Evolutionary conservation across 2,113 vertebrate genomes (phyloP).

Genomic region (Odobenus rosmarus): DNA sequence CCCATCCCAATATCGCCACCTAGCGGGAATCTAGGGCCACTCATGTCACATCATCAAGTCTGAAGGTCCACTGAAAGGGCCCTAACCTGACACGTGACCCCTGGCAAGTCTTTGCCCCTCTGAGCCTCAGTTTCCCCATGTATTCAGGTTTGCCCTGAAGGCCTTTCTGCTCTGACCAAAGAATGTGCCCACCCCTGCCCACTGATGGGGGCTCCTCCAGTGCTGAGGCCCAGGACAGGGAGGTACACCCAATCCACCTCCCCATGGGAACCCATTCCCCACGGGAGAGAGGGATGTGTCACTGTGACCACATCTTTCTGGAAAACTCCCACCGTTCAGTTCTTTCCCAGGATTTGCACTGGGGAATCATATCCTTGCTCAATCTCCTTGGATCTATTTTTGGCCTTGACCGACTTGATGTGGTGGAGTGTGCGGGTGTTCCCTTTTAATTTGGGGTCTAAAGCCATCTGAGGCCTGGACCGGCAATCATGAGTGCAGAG

Average conservation of each 20-base stretch:
- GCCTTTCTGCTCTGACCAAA: background rate
- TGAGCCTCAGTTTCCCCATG: too few relatives aligned
- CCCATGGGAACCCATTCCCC: background rate
- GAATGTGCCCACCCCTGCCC: background rate
- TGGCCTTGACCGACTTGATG: conserved; percentile 59
- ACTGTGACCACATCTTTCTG: background rate
- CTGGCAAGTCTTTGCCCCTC: too few relatives aligned
- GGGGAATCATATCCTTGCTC: conserved; percentile 17
- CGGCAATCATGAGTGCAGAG: conserved; percentile 64
- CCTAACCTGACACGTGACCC: too few relatives aligned
- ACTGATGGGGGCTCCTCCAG: background rate
- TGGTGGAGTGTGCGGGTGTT: conserved; percentile 60
- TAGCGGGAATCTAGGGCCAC: background rate
- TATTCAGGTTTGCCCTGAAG: too few relatives aligned
- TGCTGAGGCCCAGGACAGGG: background rate
- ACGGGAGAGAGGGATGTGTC: background rate
- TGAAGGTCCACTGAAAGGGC: background rate
- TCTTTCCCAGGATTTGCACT: background rate
- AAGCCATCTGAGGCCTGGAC: conserved; percentile 48
- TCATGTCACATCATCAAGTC: background rate
- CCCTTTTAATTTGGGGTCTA: conserved; percentile 72
- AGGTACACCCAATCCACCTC: background rate
- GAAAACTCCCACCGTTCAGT: conserved; percentile 30
- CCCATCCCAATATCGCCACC: background rate
- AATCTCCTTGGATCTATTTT: conserved; percentile 57